A percentile compares a stretch with the other conserved stretches of the same genome.
phyloP scores from a whole-genome alignment of 2,888 invertebrate genomes.

The Pteria penguin region DNA sequence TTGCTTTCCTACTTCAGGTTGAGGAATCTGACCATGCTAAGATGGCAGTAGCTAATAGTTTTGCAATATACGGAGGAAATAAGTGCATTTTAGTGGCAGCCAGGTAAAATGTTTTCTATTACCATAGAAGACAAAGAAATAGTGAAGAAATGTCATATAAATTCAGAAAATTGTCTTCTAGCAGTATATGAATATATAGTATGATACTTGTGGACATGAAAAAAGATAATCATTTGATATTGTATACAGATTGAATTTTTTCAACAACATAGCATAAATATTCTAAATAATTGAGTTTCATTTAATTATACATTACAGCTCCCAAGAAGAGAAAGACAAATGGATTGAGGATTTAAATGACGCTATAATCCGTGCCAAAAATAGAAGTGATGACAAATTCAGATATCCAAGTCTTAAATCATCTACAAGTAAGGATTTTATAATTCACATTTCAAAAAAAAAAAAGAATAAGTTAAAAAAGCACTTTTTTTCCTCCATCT shows the following conservation, averaged over 20 bases:
- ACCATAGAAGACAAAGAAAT: too few species aligned
- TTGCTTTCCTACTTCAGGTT: constrained; percentile 63
- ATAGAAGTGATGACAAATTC: constrained; percentile 68
- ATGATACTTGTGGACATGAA: background rate
- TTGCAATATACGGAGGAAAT: constrained; percentile 89
- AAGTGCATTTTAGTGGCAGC: constrained; percentile 91
- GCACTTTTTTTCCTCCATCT: background rate
- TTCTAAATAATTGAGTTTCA: too few species aligned
- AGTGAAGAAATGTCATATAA: too few species aligned
- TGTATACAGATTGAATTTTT: background rate
- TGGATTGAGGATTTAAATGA: constrained; percentile 90
- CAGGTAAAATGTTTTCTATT: constrained; percentile 76
- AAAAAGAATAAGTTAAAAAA: background rate
- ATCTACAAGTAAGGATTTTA: constrained; percentile 67
- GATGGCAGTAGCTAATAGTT: constrained; percentile 85
- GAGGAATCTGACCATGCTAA: constrained; percentile 86
- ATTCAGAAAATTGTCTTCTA: too few species aligned
- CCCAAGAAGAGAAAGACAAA: constrained; percentile 90
- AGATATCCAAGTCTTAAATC: constrained; percentile 78
- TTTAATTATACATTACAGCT: too few species aligned
- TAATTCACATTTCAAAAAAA: background rate
- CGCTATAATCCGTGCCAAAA: constrained; percentile 82
- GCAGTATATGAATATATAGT: too few species aligned
- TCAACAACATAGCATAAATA: background rate
- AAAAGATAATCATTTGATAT: background rate